Evolutionary conservation across 2,797 vertebrate genomes (phyloP).

Genomic region (Coregonus suidteri): DNA sequence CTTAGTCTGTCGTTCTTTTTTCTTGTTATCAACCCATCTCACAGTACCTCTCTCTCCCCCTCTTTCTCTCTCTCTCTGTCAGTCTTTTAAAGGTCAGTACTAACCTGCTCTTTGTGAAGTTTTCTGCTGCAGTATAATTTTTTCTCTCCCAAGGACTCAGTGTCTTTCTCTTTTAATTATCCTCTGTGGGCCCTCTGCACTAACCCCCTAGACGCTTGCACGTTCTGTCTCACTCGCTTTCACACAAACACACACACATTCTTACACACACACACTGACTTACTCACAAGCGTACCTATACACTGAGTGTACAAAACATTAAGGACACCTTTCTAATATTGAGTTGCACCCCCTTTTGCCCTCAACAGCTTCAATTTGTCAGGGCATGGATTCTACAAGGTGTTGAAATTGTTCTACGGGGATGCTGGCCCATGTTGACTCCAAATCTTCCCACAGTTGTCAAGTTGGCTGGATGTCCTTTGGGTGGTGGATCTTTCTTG

Average conservation of each 20-base stretch:
- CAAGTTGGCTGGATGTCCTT: too few species aligned
- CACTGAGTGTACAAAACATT: too few species aligned
- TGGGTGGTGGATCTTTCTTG: too few species aligned
- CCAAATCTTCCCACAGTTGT: too few species aligned
- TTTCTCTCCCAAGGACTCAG: conserved; percentile 56
- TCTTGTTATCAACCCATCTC: conserved; percentile 3
- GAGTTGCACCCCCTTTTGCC: too few species aligned
- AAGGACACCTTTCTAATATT: too few species aligned
- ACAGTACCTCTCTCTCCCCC: neutral
- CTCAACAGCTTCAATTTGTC: too few species aligned
- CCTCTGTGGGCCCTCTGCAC: conserved; percentile 56
- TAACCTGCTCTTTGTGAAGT: conserved; percentile 45
- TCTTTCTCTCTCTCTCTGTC: conserved; percentile 23
- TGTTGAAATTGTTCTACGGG: too few species aligned
- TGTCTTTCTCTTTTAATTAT: conserved; percentile 65
- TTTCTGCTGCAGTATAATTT: conserved; percentile 47
- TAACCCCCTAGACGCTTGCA: conserved; percentile 50
- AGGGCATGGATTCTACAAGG: too few species aligned
- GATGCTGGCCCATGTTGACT: too few species aligned
- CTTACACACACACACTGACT: conserved; percentile 16
- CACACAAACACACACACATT: conserved; percentile 30
- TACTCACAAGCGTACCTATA: neutral
- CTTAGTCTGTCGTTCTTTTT: conserved; percentile 9
- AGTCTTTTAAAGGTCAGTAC: conserved; percentile 66
- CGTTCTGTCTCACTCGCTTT: conserved; percentile 22